Evolutionary conservation across 2,797 vertebrate genomes (phyloP).

Genomic region (Lagodon rhomboides): DNA sequence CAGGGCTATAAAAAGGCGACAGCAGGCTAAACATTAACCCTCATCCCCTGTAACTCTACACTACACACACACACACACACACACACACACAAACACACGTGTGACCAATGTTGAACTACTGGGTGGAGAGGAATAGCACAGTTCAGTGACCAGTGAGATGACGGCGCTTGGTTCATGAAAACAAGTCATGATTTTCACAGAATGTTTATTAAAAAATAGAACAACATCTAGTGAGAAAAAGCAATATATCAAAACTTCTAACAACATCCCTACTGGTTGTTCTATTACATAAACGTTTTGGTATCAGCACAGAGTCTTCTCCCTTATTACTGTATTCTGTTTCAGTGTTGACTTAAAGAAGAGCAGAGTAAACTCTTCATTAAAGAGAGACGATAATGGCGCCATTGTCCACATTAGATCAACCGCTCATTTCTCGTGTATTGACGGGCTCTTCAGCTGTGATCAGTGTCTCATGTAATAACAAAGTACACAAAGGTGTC

Average conservation of each 20-base stretch:
- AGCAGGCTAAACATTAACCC: slow-evolving; percentile 64
- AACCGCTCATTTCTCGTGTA: slow-evolving; percentile 16
- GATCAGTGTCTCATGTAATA: background rate
- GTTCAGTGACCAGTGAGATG: slow-evolving; percentile 33
- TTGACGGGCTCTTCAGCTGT: background rate
- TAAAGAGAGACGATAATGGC: background rate
- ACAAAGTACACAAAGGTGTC: background rate
- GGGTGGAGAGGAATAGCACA: slow-evolving; percentile 57
- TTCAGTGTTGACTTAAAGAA: slow-evolving; percentile 3
- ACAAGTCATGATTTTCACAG: background rate
- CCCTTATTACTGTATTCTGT: background rate
- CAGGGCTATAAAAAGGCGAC: slow-evolving; percentile 65
- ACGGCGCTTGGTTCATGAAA: background rate
- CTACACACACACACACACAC: slow-evolving; percentile 40
- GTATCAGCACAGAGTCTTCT: background rate
- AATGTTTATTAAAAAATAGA: slow-evolving; percentile 38
- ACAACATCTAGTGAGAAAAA: slow-evolving; percentile 4
- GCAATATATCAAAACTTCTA: background rate
- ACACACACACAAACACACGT: slow-evolving; percentile 28
- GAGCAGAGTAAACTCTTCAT: background rate
- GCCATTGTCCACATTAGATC: background rate
- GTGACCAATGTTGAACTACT: slow-evolving; percentile 61
- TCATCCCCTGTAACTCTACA: slow-evolving; percentile 60
- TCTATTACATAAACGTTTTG: background rate
- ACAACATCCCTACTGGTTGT: background rate